Base-by-base conservation (phyloP, 2,888 invertebrate species). In the Eupithecia inturbata region DNA sequence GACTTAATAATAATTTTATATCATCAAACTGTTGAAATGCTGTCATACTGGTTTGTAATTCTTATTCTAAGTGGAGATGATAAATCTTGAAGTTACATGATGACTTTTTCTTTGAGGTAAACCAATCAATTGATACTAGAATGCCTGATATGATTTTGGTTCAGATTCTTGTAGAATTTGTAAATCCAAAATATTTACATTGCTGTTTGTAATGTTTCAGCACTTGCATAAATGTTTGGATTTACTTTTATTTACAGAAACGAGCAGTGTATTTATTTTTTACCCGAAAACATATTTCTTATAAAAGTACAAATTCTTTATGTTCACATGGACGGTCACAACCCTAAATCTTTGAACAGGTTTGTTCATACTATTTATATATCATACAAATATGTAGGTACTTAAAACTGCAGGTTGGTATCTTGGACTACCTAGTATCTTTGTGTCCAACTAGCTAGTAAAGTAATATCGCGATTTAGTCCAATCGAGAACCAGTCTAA, bases 1-100 rank as follows among this genome's bases (percentile, higher is more conserved):
- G 73, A 82, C 78, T 83, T 79, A 77, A 75, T 77, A 73, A 62
- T 73, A 74, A 66, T 77, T 74, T 71, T 73, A 73, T 67, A 76
- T 73, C 62, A 53, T 74, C 71, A 75, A 67, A 63, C 62, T 75
- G 71, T 73, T 67, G 68, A 72, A 70, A 68, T 72, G 77, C 72
- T 72, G 70, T 72, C 68, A 3, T 60, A 72, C 74, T 74, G 72
- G 67, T 71, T 75, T 71, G 66, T 77, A 73, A 72, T 73, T 36
- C 33, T 64, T 64, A 64, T 64, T 73, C 62, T 76, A 76, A 76
- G 76, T 71, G 76, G 73, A 71, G 73, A 73, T 76, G 73, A 73
- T 76, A 76, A 73, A 76, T 76, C 73, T 66, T 76, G 49, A 76
- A 73, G 73, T 73, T 76, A 68, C 62, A 69, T 41, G 22, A 64